These are phyloP conservation scores for Lophius americanus DNA, from an alignment of 2,797 vertebrate genomes.

Conservation along the genomic window DNA sequence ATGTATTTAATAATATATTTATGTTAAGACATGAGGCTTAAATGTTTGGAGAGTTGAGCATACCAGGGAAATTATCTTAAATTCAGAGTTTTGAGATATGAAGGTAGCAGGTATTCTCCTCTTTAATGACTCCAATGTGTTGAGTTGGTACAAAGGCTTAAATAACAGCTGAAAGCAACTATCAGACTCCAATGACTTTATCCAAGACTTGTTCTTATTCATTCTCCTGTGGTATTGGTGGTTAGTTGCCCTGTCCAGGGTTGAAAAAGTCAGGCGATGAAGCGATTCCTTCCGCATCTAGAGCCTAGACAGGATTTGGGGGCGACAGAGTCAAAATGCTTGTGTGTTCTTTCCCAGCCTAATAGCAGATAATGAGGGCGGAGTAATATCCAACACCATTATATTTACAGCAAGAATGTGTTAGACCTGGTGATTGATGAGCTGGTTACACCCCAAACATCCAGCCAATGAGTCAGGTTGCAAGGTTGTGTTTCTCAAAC, in stretches of 20 bases:
- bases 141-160: constrained; percentile 15
- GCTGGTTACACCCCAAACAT: constrained; percentile 49
- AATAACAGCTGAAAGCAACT: constrained; percentile 60
- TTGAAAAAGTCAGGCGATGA: constrained; percentile 50
- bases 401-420: constrained; percentile 59
- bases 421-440: constrained; percentile 68
- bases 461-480: constrained; percentile 32
- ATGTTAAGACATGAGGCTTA: not conserved
- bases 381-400: constrained; percentile 59
- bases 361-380: constrained; percentile 74
- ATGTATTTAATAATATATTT: not conserved
- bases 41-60: not conserved
- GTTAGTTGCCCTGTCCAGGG: constrained; percentile 37
- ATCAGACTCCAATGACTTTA: constrained; percentile 44
- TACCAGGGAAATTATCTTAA: constrained; percentile 1
- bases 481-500: constrained; percentile 44
- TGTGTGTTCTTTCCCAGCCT: constrained; percentile 55
- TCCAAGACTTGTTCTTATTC: constrained; percentile 45
- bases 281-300: constrained; percentile 62
- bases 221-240: constrained; percentile 35
- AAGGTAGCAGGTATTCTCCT: not conserved
- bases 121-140: constrained; percentile 4
- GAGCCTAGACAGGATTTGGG: constrained; percentile 39
- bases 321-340: constrained; percentile 46
- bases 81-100: constrained; percentile 11